Evolutionary conservation across 2,888 invertebrate species (phyloP), one percentile per base, ranked within the genome.

Genomic region (Apamea crenata): DNA sequence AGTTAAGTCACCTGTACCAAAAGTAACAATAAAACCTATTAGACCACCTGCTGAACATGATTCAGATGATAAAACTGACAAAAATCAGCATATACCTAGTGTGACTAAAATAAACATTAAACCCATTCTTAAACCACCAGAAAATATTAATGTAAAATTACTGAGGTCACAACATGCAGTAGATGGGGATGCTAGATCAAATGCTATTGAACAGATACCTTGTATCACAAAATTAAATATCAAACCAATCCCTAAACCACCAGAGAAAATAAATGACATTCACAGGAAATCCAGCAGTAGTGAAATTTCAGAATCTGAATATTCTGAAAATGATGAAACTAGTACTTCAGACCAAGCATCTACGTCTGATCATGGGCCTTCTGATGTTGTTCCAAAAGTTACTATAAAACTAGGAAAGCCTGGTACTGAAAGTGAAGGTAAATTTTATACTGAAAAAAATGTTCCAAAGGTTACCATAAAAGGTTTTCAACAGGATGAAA

Each of bases 251-350:
- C 93, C 90, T 59, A 96, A 94, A 90, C 95, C 95, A 82, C 96
- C 96, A 81, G 96, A 96, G 85, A 96, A 95, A 89, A 94, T 96
- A 56, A 95, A 96, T 93, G 96, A 96, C 83, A 89, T 94, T 75
- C 96, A 96, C 87, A 94, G 97, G 88, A 97, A 96, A 90, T 97
- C 96, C 44, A 96, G 96, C 87, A 97, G 96, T 88, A 97, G 97
- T 95, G 97, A 97, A 93, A 96, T 96, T 91, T 96, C 97, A 71
- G 97, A 96, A 93, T 97, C 96, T 14, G 97, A 97, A 91, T 97
- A 95, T 90, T 97, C 97, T 79, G 97, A 97, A 93, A 97, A 96
- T 97, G 97, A 97, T 94, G 97, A 94, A 93, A 97, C 91, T 89
- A 97, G 96, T 87, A 95, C 95, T 77, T 95, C 96, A 78, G 97